Conservation (phyloP, 2,113 vertebrate species). For the Cavia aperea region DNA sequence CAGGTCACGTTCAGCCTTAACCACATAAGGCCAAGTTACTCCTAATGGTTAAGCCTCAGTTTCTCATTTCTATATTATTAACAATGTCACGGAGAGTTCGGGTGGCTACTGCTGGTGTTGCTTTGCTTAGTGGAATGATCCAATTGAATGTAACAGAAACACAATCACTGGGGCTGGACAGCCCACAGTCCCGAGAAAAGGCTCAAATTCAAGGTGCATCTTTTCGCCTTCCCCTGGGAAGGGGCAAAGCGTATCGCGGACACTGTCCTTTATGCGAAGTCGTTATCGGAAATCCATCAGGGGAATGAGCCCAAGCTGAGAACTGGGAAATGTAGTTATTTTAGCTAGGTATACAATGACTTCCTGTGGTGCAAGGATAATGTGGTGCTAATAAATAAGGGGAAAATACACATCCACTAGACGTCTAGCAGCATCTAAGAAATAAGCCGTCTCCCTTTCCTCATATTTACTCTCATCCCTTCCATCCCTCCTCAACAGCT, state of each 20-base stretch:
- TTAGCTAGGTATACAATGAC: neutral
- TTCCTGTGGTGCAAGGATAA: neutral
- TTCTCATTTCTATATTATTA: neutral
- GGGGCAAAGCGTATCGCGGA: neutral
- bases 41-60: neutral
- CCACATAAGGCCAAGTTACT: neutral
- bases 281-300: neutral
- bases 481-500: neutral
- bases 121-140: neutral
- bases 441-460: neutral
- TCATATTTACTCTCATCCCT: neutral
- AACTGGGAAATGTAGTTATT: neutral
- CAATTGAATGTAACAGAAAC: neutral
- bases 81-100: neutral
- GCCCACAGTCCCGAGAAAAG: neutral
- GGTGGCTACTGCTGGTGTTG: rapidly evolving
- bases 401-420: neutral
- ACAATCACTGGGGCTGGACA: neutral
- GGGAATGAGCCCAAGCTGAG: neutral
- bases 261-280: neutral
- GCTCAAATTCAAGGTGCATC: neutral
- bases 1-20: neutral
- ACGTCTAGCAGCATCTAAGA: neutral
- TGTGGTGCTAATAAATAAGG: neutral
- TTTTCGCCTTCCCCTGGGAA: neutral